Conservation (phyloP, 1,140 invertebrate species). For the Cyclargus thomasi region DNA sequence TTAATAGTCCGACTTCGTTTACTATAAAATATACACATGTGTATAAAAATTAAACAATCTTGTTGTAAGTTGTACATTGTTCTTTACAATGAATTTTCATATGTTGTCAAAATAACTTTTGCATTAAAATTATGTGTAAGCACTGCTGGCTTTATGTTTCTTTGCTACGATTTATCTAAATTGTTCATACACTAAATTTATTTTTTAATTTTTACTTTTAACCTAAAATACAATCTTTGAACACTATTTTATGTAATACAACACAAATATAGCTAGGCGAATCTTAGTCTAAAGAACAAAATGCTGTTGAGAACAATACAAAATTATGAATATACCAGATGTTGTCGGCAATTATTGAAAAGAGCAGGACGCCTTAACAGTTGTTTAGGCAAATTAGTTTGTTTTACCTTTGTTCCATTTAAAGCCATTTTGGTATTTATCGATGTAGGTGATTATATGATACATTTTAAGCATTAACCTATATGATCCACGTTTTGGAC, state of each 20-base stretch:
- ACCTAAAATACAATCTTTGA: too few species aligned
- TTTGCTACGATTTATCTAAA: too few species aligned
- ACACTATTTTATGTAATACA: too few species aligned
- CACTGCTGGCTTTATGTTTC: too few species aligned
- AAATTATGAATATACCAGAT: constrained; percentile 5
- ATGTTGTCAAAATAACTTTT: too few species aligned
- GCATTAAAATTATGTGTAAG: too few species aligned
- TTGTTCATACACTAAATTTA: too few species aligned
- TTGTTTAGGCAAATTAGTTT: constrained; percentile 13
- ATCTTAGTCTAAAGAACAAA: too few species aligned
- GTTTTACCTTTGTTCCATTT: not conserved
- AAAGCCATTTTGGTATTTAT: not conserved
- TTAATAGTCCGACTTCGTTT: not conserved
- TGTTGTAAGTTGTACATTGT: too few species aligned
- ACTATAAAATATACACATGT: not conserved
- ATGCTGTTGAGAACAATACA: not conserved
- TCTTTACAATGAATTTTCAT: too few species aligned
- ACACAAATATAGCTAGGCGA: too few species aligned
- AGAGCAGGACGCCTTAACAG: constrained; percentile 14
- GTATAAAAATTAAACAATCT: not conserved
- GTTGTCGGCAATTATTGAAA: constrained; percentile 7
- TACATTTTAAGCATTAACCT: not conserved
- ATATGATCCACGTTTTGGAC: not conserved
- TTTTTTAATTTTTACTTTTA: too few species aligned
- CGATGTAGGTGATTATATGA: not conserved